Conservation (phyloP, 2,888 invertebrate genomes). For the Rhodophaea formosa region DNA sequence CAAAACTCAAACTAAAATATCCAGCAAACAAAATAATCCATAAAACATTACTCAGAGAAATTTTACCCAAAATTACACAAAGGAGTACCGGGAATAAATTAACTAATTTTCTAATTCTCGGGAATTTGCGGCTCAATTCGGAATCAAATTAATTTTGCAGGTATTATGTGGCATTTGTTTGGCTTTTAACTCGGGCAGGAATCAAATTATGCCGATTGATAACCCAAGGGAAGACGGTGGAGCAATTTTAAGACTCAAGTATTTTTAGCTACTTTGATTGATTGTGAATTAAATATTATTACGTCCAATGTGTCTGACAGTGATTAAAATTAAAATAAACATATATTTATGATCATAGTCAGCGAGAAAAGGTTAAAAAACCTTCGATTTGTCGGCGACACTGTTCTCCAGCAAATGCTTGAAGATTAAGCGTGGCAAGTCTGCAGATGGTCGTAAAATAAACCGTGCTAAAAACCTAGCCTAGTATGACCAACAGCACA, state of each 20-base stretch:
- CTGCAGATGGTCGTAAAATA: no score
- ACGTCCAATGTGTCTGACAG: no score
- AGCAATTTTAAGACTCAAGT: neutral
- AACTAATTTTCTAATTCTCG: constrained; percentile 13
- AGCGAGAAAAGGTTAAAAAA: no score
- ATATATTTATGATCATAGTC: no score
- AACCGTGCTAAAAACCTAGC: no score
- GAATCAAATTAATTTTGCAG: constrained; percentile 16
- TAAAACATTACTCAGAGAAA: neutral
- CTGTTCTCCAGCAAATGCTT: no score
- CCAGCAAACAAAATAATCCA: neutral
- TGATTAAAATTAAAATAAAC: no score
- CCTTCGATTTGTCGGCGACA: no score
- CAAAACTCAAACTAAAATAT: neutral
- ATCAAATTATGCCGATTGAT: constrained; percentile 23
- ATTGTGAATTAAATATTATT: neutral
- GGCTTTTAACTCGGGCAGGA: constrained; percentile 19
- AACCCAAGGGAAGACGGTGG: neutral
- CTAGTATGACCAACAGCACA: no score
- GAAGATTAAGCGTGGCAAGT: no score
- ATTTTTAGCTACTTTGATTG: neutral
- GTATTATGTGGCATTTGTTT: constrained; percentile 23
- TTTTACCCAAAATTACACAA: neutral
- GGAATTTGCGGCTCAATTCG: constrained; percentile 5
- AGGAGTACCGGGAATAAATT: constrained; percentile 11